A percentile compares a stretch with the other conserved stretches of the same genome.
These are phyloP conservation scores for Dicranocentrus wangi DNA, from an alignment of 2,888 invertebrate species.

Conservation along the genomic window DNA sequence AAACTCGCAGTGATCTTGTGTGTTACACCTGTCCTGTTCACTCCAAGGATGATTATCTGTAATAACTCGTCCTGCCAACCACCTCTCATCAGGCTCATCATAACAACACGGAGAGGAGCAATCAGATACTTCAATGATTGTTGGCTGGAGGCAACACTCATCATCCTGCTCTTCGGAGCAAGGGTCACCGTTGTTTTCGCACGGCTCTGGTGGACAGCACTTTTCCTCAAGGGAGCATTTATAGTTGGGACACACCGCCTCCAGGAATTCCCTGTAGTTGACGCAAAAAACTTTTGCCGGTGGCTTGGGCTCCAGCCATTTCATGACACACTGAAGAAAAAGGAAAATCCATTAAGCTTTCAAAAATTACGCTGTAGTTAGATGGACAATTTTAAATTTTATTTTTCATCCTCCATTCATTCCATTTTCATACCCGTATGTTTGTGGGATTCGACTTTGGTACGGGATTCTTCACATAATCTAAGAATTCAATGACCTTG, in stretches of 20 bases:
- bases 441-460: conserved; percentile 50
- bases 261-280: conserved; percentile 65
- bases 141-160: neutral
- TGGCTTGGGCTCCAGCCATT: conserved; percentile 57
- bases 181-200: conserved; percentile 2
- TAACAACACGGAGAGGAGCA: neutral
- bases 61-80: conserved; percentile 38
- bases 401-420: too few relatives aligned
- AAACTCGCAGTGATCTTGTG: conserved; percentile 34
- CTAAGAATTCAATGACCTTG: conserved; percentile 59
- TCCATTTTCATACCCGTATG: conserved; percentile 3
- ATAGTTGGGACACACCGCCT: conserved; percentile 60
- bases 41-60: conserved; percentile 45
- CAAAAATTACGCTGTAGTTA: too few relatives aligned
- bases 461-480: conserved; percentile 50
- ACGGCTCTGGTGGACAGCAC: conserved; percentile 31
- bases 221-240: conserved; percentile 44
- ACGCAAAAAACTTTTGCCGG: conserved; percentile 58
- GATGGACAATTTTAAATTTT: too few relatives aligned
- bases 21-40: conserved; percentile 47
- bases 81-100: conserved; percentile 32
- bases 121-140: too few relatives aligned
- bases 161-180: conserved; percentile 2
- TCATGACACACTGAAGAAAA: conserved; percentile 55
- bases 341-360: neutral